Evolutionary conservation across 2,888 invertebrate genomes (phyloP).

Genomic region (Noctua fimbriata): DNA sequence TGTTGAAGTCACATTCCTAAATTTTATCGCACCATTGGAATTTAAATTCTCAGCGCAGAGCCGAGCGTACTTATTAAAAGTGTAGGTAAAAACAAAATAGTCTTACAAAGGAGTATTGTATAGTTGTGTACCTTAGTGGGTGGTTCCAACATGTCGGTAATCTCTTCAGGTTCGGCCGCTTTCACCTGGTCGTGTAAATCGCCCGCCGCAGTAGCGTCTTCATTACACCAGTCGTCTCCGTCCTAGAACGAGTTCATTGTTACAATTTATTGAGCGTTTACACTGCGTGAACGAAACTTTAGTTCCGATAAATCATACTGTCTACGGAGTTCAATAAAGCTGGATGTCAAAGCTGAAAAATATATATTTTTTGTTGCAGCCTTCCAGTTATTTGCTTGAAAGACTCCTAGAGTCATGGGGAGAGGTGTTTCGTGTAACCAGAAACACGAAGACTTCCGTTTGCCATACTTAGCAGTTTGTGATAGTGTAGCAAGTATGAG

Average conservation of each 20-base stretch:
- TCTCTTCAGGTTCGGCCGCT: conserved; percentile 79
- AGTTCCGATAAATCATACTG: background rate
- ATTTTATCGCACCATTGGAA: background rate
- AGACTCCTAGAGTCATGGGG: background rate
- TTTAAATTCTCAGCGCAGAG: background rate
- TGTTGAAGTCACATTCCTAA: background rate
- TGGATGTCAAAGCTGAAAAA: background rate
- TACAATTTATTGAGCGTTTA: background rate
- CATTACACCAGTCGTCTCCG: conserved; percentile 85
- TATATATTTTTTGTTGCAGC: background rate
- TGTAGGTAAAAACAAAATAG: background rate
- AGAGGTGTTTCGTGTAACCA: background rate
- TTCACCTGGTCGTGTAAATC: conserved; percentile 81
- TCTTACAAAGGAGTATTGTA: background rate
- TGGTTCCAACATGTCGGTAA: conserved; percentile 91
- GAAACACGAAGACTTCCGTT: background rate
- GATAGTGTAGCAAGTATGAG: no score
- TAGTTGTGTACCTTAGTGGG: conserved; percentile 89
- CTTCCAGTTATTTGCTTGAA: background rate
- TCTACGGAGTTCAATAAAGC: background rate
- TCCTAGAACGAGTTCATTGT: conserved; percentile 73
- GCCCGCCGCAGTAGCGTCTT: conserved; percentile 81
- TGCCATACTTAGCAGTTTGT: background rate
- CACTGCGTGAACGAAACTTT: background rate
- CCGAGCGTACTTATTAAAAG: background rate